Evolutionary conservation across 2,113 vertebrate genomes (phyloP).

Genomic region (Phaethornis superciliosus): DNA sequence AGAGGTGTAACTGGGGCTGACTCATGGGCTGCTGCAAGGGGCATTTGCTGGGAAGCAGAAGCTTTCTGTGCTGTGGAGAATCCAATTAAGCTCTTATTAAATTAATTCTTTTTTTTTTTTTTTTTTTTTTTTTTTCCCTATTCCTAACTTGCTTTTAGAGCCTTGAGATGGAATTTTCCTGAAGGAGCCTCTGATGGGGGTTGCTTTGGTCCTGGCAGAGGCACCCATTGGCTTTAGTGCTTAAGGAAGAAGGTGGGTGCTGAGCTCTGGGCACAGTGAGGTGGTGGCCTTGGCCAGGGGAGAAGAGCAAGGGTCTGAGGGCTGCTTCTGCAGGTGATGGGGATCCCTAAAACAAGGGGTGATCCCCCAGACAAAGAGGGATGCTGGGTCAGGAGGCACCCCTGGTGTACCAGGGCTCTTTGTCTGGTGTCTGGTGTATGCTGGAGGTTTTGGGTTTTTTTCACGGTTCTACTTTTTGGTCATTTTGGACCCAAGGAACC

Average conservation of each 20-base stretch:
- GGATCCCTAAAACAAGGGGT: no score
- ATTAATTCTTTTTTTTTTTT: background rate
- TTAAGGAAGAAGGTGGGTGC: rapidly evolving
- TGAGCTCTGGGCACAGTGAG: rapidly evolving
- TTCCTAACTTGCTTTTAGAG: conserved; percentile 34
- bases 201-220: background rate
- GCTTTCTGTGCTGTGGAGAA: conserved; percentile 4
- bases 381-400: background rate
- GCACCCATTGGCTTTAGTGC: background rate
- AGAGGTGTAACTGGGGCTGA: background rate
- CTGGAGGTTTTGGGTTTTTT: background rate
- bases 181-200: background rate
- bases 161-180: conserved; percentile 40
- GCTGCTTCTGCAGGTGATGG: background rate
- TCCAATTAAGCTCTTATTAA: conserved; percentile 57
- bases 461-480: background rate
- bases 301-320: no score
- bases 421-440: rapidly evolving
- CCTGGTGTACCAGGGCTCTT: background rate
- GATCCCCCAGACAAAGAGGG: background rate
- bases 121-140: background rate
- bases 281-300: rapidly evolving
- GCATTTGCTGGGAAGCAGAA: conserved; percentile 45
- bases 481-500: background rate
- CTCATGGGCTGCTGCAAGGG: conserved; percentile 8